A percentile compares a stretch with the other conserved stretches of the same genome.
Conservation (phyloP, 2,888 invertebrate genomes). For the Elysia crispata region DNA sequence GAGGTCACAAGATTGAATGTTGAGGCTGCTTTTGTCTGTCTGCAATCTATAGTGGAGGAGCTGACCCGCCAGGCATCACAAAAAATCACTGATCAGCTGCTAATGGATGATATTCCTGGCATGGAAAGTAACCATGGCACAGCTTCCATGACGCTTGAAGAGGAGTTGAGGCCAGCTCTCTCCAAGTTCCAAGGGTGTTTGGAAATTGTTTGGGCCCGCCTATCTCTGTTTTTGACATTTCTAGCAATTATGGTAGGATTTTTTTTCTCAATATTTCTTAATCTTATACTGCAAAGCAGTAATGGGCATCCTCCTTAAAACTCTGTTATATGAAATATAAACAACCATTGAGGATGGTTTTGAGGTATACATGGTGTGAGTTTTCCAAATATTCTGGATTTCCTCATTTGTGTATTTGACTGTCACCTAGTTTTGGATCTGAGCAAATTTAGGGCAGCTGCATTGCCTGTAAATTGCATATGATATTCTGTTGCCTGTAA, state of each 20-base stretch:
- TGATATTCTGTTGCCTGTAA: no score
- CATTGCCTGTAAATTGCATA: no score
- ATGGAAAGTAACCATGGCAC: slow-evolving; percentile 42
- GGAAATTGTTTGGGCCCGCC: slow-evolving; percentile 79
- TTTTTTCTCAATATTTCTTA: no score
- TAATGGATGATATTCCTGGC: neutral
- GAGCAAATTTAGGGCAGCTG: no score
- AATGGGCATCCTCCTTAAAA: no score
- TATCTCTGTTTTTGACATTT: slow-evolving; percentile 86
- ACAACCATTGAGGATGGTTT: no score
- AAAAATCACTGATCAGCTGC: slow-evolving; percentile 14
- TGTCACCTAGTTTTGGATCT: no score
- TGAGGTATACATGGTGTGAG: no score
- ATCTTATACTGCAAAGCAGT: no score
- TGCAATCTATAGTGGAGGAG: slow-evolving; percentile 89
- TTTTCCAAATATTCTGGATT: no score
- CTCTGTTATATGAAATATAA: no score
- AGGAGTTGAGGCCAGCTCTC: slow-evolving; percentile 80
- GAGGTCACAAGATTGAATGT: slow-evolving; percentile 91
- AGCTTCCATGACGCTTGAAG: slow-evolving; percentile 35
- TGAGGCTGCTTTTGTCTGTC: slow-evolving; percentile 91
- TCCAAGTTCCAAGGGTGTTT: slow-evolving; percentile 83
- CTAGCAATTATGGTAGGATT: slow-evolving; percentile 72
- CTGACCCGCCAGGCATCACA: slow-evolving; percentile 74
- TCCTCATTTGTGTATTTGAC: no score